phyloP scores from a whole-genome alignment of 2,797 vertebrate species.

The Pteropus rufus region DNA sequence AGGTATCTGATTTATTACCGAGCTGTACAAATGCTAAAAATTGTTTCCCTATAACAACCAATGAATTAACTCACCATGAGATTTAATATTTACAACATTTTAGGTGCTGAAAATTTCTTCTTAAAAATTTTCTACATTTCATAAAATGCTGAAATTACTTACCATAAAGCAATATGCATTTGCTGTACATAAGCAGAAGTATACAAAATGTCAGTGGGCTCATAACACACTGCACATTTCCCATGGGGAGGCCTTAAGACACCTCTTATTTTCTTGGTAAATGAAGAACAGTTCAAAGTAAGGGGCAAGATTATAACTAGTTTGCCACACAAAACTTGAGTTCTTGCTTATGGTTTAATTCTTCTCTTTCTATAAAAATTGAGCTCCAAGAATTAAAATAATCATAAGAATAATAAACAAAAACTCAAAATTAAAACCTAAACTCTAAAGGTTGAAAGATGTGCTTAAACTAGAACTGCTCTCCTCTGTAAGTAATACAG shows the following conservation, averaged over 20 bases:
- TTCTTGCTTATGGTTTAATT: neutral
- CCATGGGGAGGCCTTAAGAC: too few relatives aligned
- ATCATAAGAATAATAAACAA: neutral
- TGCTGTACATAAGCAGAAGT: neutral
- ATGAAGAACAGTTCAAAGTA: neutral
- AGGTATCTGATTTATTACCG: neutral
- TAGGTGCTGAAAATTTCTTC: neutral
- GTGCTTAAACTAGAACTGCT: neutral
- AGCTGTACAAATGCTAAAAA: neutral
- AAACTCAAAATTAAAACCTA: neutral
- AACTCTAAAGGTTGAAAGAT: neutral
- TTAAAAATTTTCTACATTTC: neutral
- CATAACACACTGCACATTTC: neutral
- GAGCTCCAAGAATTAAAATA: conserved; percentile 25
- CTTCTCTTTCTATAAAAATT: neutral
- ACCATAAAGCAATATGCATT: neutral
- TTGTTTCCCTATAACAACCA: neutral
- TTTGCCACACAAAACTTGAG: neutral
- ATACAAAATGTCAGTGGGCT: neutral
- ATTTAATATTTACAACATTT: neutral
- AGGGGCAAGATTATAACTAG: neutral
- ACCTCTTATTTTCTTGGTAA: neutral
- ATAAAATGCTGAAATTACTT: neutral
- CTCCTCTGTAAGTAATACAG: neutral
- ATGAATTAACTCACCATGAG: neutral